Evolutionary conservation across 2,888 invertebrate species (phyloP), one percentile per base, ranked within the genome.

Genomic region (Standfussiana lucernea): DNA sequence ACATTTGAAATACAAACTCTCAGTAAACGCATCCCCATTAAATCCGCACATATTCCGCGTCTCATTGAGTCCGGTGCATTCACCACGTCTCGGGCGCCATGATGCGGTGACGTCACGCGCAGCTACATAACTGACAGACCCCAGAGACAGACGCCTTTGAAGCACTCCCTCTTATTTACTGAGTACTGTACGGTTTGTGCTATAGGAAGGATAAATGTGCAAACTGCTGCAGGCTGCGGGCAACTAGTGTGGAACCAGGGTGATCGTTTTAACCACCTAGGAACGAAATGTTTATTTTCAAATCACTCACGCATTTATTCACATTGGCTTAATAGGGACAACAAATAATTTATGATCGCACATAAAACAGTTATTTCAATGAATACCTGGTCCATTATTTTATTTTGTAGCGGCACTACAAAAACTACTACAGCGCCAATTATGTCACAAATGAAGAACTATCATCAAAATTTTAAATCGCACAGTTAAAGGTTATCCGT

Each of bases 61-160:
- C n/a, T 40, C 67, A 84, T 71, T 82, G 61, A 75, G 45, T n/a
- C 13, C n/a, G 28, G n/a, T 35, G 72, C 82, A 81, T 77, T 72
- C 61, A 72, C 8, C 21, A 35, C 61, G 77, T 32, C 45, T 11
- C 47, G 47, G 50, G 72, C 65, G 86, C 72, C 56, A 69, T 85
- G 64, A 82, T 68, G 77, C 73, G 13, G 66, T 53, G 81, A 69
- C 82, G 82, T 75, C 76, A 79, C 79, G 75, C 53, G 68, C 65
- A 37, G 61, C 32, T 61, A 69, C 74, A 83, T 81, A 83, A 77
- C 69, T 70, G 72, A 50, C 71, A 13, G 72, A 40, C 74, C 75
- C 68, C 24, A 53, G 67, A 77, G 80, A 68, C 10, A 77, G 80
- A 68, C 10, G 66, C 68, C 84, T 86, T 86, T 88, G 78, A 88